Evolutionary conservation across 2,888 invertebrate genomes (phyloP).

Genomic region (Drosophila ustulata): DNA sequence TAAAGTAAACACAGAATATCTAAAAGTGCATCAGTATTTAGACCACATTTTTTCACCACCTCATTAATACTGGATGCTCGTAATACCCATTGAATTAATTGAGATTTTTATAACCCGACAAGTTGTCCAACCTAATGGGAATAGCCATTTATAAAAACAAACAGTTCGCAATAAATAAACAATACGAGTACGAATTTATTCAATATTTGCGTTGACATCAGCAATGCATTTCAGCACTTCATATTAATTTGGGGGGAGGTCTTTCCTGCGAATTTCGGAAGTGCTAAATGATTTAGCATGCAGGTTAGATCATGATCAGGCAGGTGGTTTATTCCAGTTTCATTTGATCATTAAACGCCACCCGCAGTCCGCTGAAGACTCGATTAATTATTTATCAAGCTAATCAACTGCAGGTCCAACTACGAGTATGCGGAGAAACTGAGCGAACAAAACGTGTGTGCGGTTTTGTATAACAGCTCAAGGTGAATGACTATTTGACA

Average conservation of each 20-base stretch:
- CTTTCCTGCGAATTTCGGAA: conserved; percentile 30
- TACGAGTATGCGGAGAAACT: conserved; percentile 28
- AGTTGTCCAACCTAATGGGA: conserved; percentile 29
- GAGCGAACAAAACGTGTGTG: conserved; percentile 27
- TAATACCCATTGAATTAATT: conserved; percentile 16
- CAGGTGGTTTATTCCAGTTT: conserved; percentile 7
- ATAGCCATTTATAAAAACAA: conserved; percentile 28
- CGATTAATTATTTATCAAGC: conserved; percentile 26
- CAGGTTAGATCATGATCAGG: conserved; percentile 42
- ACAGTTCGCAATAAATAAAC: conserved; percentile 29
- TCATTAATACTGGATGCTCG: conserved; percentile 3
- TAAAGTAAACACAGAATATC: conserved; percentile 1
- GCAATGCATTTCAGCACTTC: conserved; percentile 32
- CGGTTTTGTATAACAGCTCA: conserved; percentile 37
- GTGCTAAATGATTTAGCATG: conserved; percentile 52
- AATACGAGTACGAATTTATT: conserved; percentile 22
- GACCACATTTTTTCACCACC: background rate
- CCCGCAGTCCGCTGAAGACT: conserved; percentile 11
- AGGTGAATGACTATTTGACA: conserved; percentile 50
- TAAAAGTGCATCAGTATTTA: background rate
- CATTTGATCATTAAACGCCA: conserved; percentile 12
- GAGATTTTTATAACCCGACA: conserved; percentile 37
- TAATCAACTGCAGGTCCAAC: conserved; percentile 21
- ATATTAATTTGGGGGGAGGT: conserved; percentile 11
- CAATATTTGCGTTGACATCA: conserved; percentile 69